phyloP scores from a whole-genome alignment of 2,888 invertebrate species.

The Exephanes ischioxanthus region DNA sequence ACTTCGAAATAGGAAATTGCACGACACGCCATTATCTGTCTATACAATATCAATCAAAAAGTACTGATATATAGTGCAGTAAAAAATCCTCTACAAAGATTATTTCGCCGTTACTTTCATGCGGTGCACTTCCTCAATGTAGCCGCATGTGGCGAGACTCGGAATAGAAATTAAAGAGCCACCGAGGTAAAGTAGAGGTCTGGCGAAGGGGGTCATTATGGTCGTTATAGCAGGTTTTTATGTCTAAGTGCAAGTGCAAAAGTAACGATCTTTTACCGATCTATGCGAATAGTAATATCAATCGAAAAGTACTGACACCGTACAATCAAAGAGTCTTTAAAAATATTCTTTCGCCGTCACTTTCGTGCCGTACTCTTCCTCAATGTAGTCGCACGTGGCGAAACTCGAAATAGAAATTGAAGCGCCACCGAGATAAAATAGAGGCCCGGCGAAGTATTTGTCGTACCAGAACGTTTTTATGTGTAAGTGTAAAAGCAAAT shows the following conservation, averaged over 20 bases:
- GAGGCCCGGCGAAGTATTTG: too few relatives aligned
- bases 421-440: slow-evolving; percentile 28
- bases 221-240: too few relatives aligned
- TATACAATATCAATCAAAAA: too few relatives aligned
- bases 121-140: slow-evolving; percentile 3
- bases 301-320: too few relatives aligned
- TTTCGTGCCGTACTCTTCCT: background rate
- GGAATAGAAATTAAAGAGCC: slow-evolving; percentile 71
- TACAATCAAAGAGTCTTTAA: too few relatives aligned
- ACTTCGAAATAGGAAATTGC: too few relatives aligned
- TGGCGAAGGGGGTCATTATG: background rate
- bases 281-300: too few relatives aligned
- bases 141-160: slow-evolving; percentile 61
- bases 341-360: slow-evolving; percentile 8
- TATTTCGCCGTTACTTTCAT: background rate
- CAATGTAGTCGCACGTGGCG: slow-evolving; percentile 56
- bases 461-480: background rate
- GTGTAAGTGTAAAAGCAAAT: background rate
- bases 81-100: too few relatives aligned
- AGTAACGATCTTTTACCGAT: too few relatives aligned
- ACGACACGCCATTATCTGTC: too few relatives aligned
- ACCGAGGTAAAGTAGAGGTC: slow-evolving; percentile 28
- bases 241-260: too few relatives aligned
- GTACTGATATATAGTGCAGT: too few relatives aligned
- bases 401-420: slow-evolving; percentile 72